A percentile compares a stretch with the other conserved stretches of the same genome.
These are phyloP conservation scores for Sesia bembeciformis DNA, from an alignment of 2,888 invertebrate genomes.

Conservation along the genomic window DNA sequence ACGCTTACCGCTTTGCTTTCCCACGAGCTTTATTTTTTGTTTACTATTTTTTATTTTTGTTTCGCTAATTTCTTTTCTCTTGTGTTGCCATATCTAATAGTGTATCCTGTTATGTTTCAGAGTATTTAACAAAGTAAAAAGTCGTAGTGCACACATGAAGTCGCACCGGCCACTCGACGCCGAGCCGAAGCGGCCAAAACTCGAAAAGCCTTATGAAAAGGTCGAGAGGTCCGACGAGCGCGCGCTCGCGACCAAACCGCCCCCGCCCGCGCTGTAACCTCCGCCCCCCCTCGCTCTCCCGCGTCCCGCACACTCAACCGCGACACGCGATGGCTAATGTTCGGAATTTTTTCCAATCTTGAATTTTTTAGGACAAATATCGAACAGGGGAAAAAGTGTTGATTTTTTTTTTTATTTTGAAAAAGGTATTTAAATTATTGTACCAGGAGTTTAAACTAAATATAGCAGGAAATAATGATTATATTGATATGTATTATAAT, in stretches of 20 bases:
- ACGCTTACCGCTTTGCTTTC: constrained; percentile 51
- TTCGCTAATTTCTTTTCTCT: constrained; percentile 22
- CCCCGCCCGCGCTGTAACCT: constrained; percentile 9
- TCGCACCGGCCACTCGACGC: constrained; percentile 94
- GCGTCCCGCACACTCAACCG: constrained; percentile 16
- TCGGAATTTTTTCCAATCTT: too few relatives aligned
- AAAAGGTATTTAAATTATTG: too few relatives aligned
- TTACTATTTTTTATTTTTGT: constrained; percentile 27
- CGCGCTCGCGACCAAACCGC: constrained; percentile 46
- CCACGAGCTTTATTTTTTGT: constrained; percentile 23
- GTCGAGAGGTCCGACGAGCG: constrained; percentile 68
- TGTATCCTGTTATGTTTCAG: constrained; percentile 79
- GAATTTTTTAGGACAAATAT: too few relatives aligned
- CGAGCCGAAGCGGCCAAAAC: constrained; percentile 81
- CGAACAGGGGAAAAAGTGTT: too few relatives aligned
- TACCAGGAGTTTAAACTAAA: too few relatives aligned
- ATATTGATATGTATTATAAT: too few relatives aligned
- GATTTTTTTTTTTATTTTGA: too few relatives aligned
- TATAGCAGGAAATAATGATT: too few relatives aligned
- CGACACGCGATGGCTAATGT: constrained; percentile 6
- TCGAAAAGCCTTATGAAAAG: constrained; percentile 75
- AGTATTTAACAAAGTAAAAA: constrained; percentile 98
- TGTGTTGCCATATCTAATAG: constrained; percentile 59
- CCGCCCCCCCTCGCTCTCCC: constrained; percentile 2
- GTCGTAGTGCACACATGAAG: constrained; percentile 99